A percentile compares a stretch with the other conserved stretches of the same genome.
These are phyloP conservation scores for Ichneumon xanthorius DNA, from an alignment of 2,888 invertebrate species.

Conservation along the genomic window DNA sequence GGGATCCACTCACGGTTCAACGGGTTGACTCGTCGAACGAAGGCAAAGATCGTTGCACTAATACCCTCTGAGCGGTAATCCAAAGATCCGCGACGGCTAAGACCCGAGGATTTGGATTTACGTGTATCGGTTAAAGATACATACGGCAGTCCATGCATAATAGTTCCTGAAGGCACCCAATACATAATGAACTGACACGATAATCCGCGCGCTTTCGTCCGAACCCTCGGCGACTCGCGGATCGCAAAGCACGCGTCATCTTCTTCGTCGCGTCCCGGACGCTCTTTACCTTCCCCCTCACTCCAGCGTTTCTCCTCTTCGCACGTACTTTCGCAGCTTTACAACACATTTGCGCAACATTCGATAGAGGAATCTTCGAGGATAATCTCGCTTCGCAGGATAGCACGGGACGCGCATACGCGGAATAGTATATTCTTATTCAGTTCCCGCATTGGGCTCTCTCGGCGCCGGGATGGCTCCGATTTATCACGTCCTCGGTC, in stretches of 20 bases:
- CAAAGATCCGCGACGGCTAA: conserved; percentile 22
- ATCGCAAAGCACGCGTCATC: conserved; percentile 71
- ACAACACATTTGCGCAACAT: conserved; percentile 25
- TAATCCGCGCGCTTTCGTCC: conserved; percentile 75
- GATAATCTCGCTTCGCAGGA: conserved; percentile 77
- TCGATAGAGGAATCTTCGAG: conserved; percentile 78
- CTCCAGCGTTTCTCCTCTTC: conserved; percentile 22
- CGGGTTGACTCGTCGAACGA: conserved; percentile 36
- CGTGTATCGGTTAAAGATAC: conserved; percentile 73
- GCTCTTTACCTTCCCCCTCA: neutral
- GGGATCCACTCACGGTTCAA: conserved; percentile 25
- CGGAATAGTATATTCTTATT: conserved; percentile 79
- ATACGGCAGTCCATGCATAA: conserved; percentile 39
- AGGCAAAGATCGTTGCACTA: conserved; percentile 36
- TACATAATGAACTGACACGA: conserved; percentile 81
- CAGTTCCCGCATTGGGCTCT: conserved; percentile 68
- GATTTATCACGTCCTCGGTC: conserved; percentile 70
- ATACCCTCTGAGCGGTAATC: conserved; percentile 36
- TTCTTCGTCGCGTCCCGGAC: conserved; percentile 16
- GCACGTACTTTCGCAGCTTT: conserved; percentile 17
- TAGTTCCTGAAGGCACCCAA: conserved; percentile 12
- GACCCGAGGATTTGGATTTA: conserved; percentile 72
- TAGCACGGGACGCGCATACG: conserved; percentile 23
- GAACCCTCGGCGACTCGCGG: conserved; percentile 71
- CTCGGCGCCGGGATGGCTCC: conserved; percentile 56